These are phyloP conservation scores for Triplophysa siluroides DNA, from an alignment of 2,113 vertebrate genomes.

Conservation along the genomic window DNA sequence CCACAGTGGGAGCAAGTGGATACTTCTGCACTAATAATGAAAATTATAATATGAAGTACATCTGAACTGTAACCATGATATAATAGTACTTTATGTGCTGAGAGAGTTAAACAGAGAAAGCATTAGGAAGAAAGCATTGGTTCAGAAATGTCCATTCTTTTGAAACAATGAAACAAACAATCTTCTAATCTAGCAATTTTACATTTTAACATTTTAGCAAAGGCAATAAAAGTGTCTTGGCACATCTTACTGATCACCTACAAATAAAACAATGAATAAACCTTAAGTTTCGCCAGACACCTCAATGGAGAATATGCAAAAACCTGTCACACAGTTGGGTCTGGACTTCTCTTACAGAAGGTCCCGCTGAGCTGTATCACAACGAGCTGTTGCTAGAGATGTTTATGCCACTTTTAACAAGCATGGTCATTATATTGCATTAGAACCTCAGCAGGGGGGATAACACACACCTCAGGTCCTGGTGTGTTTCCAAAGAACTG, in stretches of 20 bases:
- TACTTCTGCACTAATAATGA: background rate
- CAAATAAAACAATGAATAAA: background rate
- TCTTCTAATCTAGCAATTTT: background rate
- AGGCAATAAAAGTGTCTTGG: background rate
- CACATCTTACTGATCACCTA: background rate
- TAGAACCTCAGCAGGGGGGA: conserved; percentile 18
- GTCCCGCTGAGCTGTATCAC: background rate
- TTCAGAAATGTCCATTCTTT: background rate
- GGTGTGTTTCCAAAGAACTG: background rate
- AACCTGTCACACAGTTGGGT: background rate
- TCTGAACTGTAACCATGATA: too few species aligned
- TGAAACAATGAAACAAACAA: background rate
- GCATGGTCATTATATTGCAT: background rate
- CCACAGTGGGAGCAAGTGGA: conserved; percentile 18
- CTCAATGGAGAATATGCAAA: background rate
- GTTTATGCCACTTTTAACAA: conserved; percentile 35
- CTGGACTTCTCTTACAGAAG: background rate
- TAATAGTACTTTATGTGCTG: too few species aligned
- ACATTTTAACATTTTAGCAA: background rate
- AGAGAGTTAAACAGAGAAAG: too few species aligned
- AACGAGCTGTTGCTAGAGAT: background rate
- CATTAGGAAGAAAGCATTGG: background rate
- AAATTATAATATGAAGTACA: background rate
- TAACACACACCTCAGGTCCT: background rate
- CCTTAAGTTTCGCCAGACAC: background rate